A percentile compares a stretch with the other conserved stretches of the same genome.
phyloP scores from a whole-genome alignment of 2,113 vertebrate genomes.

The Hiodon tergisus region DNA sequence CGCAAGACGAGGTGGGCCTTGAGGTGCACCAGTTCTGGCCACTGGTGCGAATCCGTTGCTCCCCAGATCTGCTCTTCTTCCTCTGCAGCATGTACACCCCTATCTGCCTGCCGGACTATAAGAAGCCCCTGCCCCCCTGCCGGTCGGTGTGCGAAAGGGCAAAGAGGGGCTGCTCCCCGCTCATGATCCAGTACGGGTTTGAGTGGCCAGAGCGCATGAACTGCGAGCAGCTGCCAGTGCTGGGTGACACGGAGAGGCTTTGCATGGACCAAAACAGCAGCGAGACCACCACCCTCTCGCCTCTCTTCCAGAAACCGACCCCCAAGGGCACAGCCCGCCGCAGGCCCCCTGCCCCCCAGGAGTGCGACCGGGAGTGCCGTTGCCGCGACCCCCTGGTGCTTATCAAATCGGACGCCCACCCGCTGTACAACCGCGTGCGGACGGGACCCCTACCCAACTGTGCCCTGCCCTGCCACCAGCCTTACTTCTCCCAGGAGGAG shows the following conservation, averaged over 20 bases:
- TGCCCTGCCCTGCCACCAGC: constrained; percentile 88
- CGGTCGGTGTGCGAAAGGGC: constrained; percentile 90
- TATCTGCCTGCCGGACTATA: constrained; percentile 92
- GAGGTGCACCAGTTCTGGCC: constrained; percentile 99
- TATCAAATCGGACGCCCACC: constrained; percentile 76
- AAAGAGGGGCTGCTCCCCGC: constrained; percentile 88
- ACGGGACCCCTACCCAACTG: constrained; percentile 81
- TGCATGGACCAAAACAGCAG: constrained; percentile 96
- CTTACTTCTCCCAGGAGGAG: constrained; percentile 85
- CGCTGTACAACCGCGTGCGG: constrained; percentile 74
- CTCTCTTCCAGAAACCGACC: constrained; percentile 74
- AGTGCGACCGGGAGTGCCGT: constrained; percentile 73
- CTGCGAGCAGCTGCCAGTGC: constrained; percentile 78
- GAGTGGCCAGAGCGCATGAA: constrained; percentile 96
- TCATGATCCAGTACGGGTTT: constrained; percentile 96
- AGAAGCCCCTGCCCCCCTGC: constrained; percentile 90
- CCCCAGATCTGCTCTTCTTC: constrained; percentile 90
- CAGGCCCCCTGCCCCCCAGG: constrained; percentile 36
- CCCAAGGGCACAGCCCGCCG: constrained; percentile 45
- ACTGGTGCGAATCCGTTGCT: constrained; percentile 92
- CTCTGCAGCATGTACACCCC: constrained; percentile 98
- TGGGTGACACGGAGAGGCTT: constrained; percentile 77
- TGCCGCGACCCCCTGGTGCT: constrained; percentile 80
- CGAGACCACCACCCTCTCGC: constrained; percentile 74
- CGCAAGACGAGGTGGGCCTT: constrained; percentile 94